Evolutionary conservation across 1,140 invertebrate species (phyloP).

Genomic region (Argopecten irradians): DNA sequence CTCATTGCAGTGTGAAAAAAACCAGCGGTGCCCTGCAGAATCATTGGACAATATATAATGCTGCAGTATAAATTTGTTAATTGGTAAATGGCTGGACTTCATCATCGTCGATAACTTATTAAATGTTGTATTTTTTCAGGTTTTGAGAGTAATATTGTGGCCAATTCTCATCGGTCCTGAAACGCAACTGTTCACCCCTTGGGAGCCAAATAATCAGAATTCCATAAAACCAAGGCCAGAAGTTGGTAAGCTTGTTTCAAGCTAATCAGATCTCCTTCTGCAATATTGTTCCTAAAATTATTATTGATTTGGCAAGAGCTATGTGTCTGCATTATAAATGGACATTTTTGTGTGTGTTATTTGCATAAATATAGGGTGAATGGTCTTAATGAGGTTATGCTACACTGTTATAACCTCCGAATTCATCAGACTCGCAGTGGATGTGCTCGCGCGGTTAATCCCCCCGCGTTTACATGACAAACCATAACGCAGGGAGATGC

Average conservation of each 20-base stretch:
- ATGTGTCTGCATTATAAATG: conserved; percentile 22
- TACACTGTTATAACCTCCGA: conserved; percentile 9
- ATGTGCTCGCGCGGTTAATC: conserved; percentile 19
- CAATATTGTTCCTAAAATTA: conserved; percentile 35
- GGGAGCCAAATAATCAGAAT: conserved; percentile 27
- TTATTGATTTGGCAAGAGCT: conserved; percentile 29
- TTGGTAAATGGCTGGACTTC: conserved; percentile 31
- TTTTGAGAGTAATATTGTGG: conserved; percentile 13
- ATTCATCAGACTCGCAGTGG: not conserved
- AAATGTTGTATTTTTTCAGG: conserved; percentile 34
- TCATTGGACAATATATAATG: not conserved
- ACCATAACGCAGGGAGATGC: conserved; percentile 14
- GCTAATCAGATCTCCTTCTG: conserved; percentile 8
- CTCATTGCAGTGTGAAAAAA: not conserved
- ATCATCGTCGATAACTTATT: conserved; percentile 23
- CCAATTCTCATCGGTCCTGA: not conserved
- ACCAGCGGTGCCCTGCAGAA: not conserved
- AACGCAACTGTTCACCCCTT: not conserved
- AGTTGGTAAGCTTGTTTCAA: conserved; percentile 29
- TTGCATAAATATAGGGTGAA: conserved; percentile 22
- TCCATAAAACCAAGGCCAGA: not conserved
- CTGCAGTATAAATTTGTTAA: conserved; percentile 19
- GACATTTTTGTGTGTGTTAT: conserved; percentile 9
- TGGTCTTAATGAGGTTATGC: conserved; percentile 21
- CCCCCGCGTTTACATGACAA: conserved; percentile 14